Conservation (phyloP, 2,797 vertebrate species). For the Diplodus puntazzo region DNA sequence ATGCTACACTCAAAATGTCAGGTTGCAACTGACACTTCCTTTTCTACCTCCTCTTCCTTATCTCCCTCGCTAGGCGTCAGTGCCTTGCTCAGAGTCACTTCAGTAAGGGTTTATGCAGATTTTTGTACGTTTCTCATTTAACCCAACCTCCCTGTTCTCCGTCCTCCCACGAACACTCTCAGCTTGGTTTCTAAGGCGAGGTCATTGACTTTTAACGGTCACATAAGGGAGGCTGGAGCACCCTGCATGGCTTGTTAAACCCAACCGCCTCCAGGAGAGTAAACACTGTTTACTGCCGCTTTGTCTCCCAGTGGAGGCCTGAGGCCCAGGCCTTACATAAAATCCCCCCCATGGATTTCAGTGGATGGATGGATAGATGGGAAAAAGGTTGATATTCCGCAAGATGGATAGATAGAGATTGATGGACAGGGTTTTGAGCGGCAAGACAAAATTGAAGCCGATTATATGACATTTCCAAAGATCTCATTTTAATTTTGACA, state of each 20-base stretch:
- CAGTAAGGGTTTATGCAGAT: not conserved
- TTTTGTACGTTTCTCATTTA: slow-evolving; percentile 11
- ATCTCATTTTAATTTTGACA: slow-evolving; percentile 15
- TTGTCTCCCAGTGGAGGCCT: slow-evolving; percentile 35
- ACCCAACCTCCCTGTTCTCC: not conserved
- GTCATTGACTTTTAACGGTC: slow-evolving; percentile 62
- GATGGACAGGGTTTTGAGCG: slow-evolving; percentile 21
- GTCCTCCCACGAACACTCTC: slow-evolving; percentile 13
- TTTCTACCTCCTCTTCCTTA: not conserved
- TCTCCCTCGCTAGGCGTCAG: not conserved
- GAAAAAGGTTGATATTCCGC: slow-evolving; percentile 17
- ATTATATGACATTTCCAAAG: slow-evolving; percentile 29
- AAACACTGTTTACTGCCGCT: slow-evolving; percentile 67
- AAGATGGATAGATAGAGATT: slow-evolving; percentile 18
- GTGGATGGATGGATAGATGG: slow-evolving; percentile 33
- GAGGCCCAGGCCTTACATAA: slow-evolving; percentile 30
- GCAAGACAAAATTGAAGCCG: slow-evolving; percentile 18
- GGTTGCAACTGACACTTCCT: slow-evolving; percentile 12
- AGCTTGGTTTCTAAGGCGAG: slow-evolving; percentile 47
- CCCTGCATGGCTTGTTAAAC: slow-evolving; percentile 58
- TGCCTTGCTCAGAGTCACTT: slow-evolving; percentile 10
- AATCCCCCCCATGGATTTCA: slow-evolving; percentile 32
- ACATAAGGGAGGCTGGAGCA: slow-evolving; percentile 55
- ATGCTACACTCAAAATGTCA: slow-evolving; percentile 16
- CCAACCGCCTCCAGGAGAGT: slow-evolving; percentile 60